Evolutionary conservation across 2,888 invertebrate genomes (phyloP).

Genomic region (Schizaphis graminum): DNA sequence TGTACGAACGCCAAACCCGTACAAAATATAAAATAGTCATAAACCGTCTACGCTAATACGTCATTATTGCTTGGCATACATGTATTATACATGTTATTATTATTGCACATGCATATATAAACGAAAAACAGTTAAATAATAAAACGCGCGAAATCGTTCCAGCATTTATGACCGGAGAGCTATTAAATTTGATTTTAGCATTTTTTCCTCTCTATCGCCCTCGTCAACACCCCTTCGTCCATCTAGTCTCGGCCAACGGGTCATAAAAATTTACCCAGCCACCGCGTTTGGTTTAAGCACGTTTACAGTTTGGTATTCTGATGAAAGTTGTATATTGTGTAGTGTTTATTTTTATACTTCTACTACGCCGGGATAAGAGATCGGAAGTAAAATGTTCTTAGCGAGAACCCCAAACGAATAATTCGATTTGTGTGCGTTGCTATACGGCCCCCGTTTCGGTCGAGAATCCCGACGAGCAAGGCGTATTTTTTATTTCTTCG

Average conservation of each 20-base stretch:
- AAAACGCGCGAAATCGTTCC: constrained; percentile 55
- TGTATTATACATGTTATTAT: constrained; percentile 29
- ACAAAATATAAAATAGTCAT: constrained; percentile 55
- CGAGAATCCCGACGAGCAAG: neutral
- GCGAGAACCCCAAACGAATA: constrained; percentile 23
- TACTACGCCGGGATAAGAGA: neutral
- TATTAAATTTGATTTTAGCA: constrained; percentile 60
- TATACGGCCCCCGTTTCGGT: neutral
- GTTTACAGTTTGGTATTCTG: constrained; percentile 3
- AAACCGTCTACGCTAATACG: constrained; percentile 56
- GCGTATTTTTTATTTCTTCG: constrained; percentile 26
- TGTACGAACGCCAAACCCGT: constrained; percentile 6
- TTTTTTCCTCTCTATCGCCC: constrained; percentile 12
- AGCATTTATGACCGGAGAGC: constrained; percentile 51
- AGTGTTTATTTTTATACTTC: constrained; percentile 9
- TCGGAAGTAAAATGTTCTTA: constrained; percentile 23
- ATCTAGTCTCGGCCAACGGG: neutral
- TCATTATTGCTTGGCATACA: constrained; percentile 24
- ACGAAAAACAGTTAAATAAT: constrained; percentile 60
- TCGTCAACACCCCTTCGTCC: neutral
- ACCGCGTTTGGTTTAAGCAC: neutral
- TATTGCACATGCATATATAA: constrained; percentile 49
- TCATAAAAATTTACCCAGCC: constrained; percentile 35
- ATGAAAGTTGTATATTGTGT: neutral
- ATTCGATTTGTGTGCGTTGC: constrained; percentile 36